These are phyloP conservation scores for Thaleichthys pacificus DNA, from an alignment of 2,797 vertebrate genomes.

Conservation along the genomic window DNA sequence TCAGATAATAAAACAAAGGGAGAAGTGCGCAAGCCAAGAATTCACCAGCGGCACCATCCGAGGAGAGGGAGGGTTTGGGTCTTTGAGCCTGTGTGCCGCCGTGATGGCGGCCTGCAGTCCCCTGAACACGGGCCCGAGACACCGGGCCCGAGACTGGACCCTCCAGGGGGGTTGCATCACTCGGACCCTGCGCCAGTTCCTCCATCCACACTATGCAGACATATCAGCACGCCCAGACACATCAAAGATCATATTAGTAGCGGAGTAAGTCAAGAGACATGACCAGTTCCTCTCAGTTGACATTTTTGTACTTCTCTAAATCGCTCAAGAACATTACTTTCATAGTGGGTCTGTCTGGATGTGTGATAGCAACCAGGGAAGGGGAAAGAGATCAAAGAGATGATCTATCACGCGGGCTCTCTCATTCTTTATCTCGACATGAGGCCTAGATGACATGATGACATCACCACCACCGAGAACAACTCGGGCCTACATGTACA, in stretches of 20 bases:
- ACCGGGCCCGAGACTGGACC: slow-evolving; percentile 27
- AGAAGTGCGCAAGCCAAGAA: slow-evolving; percentile 57
- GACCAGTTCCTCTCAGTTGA: too few relatives aligned
- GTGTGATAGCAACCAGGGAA: too few relatives aligned
- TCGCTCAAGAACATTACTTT: too few relatives aligned
- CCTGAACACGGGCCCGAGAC: slow-evolving; percentile 1
- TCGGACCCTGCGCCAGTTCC: neutral
- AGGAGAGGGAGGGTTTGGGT: slow-evolving; percentile 37
- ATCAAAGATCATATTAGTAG: neutral
- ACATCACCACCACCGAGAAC: too few relatives aligned
- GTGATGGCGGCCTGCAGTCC: slow-evolving; percentile 26
- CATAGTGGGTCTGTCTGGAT: too few relatives aligned
- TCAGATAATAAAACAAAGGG: slow-evolving; percentile 73
- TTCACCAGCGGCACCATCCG: slow-evolving; percentile 36
- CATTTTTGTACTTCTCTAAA: too few relatives aligned
- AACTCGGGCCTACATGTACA: neutral
- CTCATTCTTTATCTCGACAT: too few relatives aligned
- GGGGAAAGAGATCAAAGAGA: too few relatives aligned
- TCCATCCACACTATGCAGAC: neutral
- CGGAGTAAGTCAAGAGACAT: slow-evolving; percentile 6
- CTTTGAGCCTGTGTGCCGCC: slow-evolving; percentile 15
- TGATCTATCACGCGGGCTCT: too few relatives aligned
- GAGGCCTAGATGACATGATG: too few relatives aligned
- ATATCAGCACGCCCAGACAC: slow-evolving; percentile 1
- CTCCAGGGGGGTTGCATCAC: slow-evolving; percentile 11